phyloP scores from a whole-genome alignment of 2,797 vertebrate genomes.

The Ficedula albicollis region DNA sequence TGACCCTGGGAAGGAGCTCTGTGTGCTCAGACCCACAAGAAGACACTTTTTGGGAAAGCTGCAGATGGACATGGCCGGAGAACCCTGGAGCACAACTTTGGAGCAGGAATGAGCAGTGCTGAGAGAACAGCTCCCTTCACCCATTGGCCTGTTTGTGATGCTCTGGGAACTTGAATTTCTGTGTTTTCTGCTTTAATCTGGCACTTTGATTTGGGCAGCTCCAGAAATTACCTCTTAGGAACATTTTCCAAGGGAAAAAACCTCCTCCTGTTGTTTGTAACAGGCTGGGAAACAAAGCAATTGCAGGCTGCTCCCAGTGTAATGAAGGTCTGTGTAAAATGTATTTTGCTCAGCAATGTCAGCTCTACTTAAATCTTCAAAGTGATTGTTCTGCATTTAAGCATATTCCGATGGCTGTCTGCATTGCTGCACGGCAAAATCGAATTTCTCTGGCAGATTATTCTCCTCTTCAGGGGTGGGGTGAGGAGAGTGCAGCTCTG shows the following conservation, averaged over 20 bases:
- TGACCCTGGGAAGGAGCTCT: neutral
- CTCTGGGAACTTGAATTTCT: neutral
- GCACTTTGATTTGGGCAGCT: neutral
- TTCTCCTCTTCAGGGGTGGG: neutral
- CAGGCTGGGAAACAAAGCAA: neutral
- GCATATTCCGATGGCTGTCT: neutral
- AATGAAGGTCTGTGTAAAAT: neutral
- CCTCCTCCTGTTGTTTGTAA: neutral
- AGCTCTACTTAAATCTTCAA: neutral
- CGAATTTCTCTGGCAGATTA: neutral
- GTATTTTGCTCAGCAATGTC: neutral
- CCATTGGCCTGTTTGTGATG: fast-evolving
- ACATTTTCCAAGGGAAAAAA: neutral
- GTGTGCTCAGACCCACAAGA: fast-evolving
- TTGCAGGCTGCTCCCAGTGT: neutral
- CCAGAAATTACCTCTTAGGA: neutral
- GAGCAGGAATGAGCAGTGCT: neutral
- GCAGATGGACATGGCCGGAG: fast-evolving
- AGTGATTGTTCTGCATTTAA: neutral
- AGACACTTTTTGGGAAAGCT: neutral
- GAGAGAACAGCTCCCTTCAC: neutral
- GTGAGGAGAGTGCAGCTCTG: neutral
- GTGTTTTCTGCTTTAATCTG: neutral
- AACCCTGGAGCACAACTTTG: neutral
- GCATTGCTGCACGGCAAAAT: neutral